Base-by-base conservation (phyloP, 2,797 vertebrate genomes). In the Etheostoma nigrum region DNA sequence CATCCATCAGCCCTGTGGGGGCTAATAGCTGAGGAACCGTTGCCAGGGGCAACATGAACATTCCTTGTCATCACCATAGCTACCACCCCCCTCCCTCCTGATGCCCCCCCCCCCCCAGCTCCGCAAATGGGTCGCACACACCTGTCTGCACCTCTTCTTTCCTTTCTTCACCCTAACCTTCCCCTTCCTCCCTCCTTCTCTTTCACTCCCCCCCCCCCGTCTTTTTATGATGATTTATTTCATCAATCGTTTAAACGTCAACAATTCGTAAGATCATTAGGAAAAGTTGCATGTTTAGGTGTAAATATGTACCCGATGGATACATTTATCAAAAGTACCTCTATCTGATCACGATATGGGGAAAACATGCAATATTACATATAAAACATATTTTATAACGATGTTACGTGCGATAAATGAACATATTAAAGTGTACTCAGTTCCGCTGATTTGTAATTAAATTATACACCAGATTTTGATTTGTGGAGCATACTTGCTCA, bases 1-100 rank as follows among this genome's bases (percentile, higher is more conserved):
- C 76, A 87, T 87, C 87, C 82, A 51, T 86, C 88, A 79, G 83
- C 61, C 36, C 75, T 74, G 55, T n/a, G 65, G 68, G 79, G 66
- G 75, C 58, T 77, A 80, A 83, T 57, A 70, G 87, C 84, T 89
- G 90, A 90, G 90, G 89, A 92, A 86, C 73, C 49, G 78, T 84
- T 83, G 89, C 91, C 85, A 77, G 67, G 86, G 87, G 89, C 74
- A 79, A 86, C 86, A 52, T 61, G 75, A 66, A 65, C 92, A 93
- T 93, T 93, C 90, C 90, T 78, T 86, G 74, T 91, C 85, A 91
- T 88, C 70, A 19, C 88, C 85, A 86, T 90, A 84, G 91, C 82
- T 90, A 92, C 89, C 13, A 3, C 53, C 72, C 48, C 52, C 14
- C 16, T 45, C 12, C 51, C 72, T 18, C 51, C 72, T 4, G 8